Conservation (phyloP, 2,888 invertebrate species). For the Agrochola circellaris region DNA sequence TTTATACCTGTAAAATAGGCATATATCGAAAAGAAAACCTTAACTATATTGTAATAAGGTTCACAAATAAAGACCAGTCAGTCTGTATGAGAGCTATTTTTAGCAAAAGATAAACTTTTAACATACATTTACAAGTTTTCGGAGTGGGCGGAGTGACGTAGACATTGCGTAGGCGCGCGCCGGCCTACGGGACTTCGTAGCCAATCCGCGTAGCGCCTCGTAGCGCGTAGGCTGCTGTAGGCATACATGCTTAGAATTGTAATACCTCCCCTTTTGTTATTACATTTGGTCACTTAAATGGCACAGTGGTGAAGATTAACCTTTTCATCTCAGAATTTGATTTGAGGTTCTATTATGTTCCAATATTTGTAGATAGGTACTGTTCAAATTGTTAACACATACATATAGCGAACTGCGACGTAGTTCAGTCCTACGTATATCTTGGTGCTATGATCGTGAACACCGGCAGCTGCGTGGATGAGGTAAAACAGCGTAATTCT, state of each 20-base stretch:
- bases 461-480: not conserved
- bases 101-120: conserved; percentile 35
- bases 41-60: not conserved
- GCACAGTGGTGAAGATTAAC: not conserved
- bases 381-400: not conserved
- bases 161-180: conserved; percentile 65
- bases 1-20: too few species aligned
- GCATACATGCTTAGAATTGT: conserved; percentile 44
- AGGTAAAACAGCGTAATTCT: too few species aligned
- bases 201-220: conserved; percentile 63
- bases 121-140: conserved; percentile 3
- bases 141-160: conserved; percentile 60
- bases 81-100: conserved; percentile 25
- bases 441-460: not conserved
- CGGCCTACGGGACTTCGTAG: conserved; percentile 62
- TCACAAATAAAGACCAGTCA: not conserved
- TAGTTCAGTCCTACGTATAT: not conserved
- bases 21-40: not conserved
- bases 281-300: conserved; percentile 11
- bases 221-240: conserved; percentile 58
- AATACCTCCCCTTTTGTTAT: conserved; percentile 55
- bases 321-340: conserved; percentile 19
- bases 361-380: not conserved
- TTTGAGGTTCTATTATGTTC: not conserved
- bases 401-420: not conserved